Base-by-base conservation (phyloP, 2,113 vertebrate genomes). In the Zosterops pallidus region DNA sequence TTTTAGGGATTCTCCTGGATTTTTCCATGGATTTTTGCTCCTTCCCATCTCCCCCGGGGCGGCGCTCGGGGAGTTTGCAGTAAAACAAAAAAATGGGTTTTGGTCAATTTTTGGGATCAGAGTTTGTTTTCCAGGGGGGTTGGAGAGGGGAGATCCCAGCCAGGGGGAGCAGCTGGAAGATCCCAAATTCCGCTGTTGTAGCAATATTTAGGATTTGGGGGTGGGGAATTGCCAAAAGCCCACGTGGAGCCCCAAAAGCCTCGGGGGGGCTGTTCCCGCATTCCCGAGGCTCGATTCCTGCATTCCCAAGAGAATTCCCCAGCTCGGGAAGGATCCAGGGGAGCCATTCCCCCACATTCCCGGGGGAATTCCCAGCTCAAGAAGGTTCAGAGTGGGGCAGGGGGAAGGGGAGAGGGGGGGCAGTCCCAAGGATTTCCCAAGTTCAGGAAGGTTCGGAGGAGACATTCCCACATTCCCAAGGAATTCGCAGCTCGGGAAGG, bases 241-340 rank as follows among this genome's bases (percentile, higher is more conserved):
- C 1, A 0, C 55, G 10, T 8, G 42, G 19, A 59, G 25, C 33
- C 71, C 70, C 33, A 17, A 35, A 57, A 29, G 11, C 41, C 26
- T 8, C 0, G 2, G 31, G 39, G 11, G 39, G 21, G 28, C 15
- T 4, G 2, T 52, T 29, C 26, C 67, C 5, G 4, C 24, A 29
- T 52, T 52, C 67, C 67, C 14, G 22, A 49, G 47, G 47, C 5
- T 11, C 11, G 11, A 12, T 47, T 47, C 47, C 46, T 10, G 20
- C 20, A 47, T 47, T 47, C 46, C 46, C 46, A 47, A 3, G 37
- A 14, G 15, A 44, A 19, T 60, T 39, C 55, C 19, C 18, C 9
- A 3, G 29, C 26, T 31, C 52, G 16, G 24, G 31, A 25, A 46
- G 22, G 31, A 67, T 47, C 37, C 4, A 5, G 52, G 52, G 42